A percentile compares a stretch with the other conserved stretches of the same genome.
These are phyloP conservation scores for Catocala sponsa DNA, from an alignment of 2,888 invertebrate species.

Conservation along the genomic window DNA sequence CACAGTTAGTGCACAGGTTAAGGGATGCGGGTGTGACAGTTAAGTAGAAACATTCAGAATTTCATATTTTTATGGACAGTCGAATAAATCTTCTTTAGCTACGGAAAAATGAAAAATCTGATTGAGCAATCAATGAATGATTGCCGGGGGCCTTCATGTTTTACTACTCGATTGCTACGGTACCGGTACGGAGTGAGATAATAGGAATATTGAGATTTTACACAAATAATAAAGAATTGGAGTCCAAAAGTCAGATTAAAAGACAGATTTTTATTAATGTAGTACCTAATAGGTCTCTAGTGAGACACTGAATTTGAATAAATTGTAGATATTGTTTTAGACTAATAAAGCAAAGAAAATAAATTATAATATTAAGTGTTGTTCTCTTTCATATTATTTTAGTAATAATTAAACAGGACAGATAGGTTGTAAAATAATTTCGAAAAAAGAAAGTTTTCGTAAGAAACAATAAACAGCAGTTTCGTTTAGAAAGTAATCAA, in stretches of 20 bases:
- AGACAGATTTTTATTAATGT: constrained; percentile 44
- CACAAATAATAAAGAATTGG: constrained; percentile 36
- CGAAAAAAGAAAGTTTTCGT: constrained; percentile 50
- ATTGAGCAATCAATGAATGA: constrained; percentile 72
- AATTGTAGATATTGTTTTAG: constrained; percentile 28
- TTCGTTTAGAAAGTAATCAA: constrained; percentile 35
- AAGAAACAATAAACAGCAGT: constrained; percentile 44
- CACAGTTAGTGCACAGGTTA: constrained; percentile 86
- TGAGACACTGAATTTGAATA: constrained; percentile 26
- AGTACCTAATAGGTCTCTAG: constrained; percentile 38
- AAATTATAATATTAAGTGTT: constrained; percentile 28
- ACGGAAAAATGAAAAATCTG: constrained; percentile 78
- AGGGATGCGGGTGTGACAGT: constrained; percentile 85
- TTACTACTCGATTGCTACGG: constrained; percentile 41
- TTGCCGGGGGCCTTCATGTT: constrained; percentile 58
- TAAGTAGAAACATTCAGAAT: constrained; percentile 82
- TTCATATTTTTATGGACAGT: constrained; percentile 78
- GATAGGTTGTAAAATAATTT: constrained; percentile 52
- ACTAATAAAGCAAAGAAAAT: constrained; percentile 39
- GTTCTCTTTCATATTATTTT: constrained; percentile 13
- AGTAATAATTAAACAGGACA: constrained; percentile 32
- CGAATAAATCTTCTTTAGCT: constrained; percentile 79
- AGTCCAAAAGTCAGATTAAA: constrained; percentile 37
- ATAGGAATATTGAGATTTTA: constrained; percentile 41
- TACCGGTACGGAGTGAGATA: constrained; percentile 42